Percentiles rank a stretch among this genome's conserved stretches.
phyloP scores from a whole-genome alignment of 2,888 invertebrate genomes.

The Sturmia bella region DNA sequence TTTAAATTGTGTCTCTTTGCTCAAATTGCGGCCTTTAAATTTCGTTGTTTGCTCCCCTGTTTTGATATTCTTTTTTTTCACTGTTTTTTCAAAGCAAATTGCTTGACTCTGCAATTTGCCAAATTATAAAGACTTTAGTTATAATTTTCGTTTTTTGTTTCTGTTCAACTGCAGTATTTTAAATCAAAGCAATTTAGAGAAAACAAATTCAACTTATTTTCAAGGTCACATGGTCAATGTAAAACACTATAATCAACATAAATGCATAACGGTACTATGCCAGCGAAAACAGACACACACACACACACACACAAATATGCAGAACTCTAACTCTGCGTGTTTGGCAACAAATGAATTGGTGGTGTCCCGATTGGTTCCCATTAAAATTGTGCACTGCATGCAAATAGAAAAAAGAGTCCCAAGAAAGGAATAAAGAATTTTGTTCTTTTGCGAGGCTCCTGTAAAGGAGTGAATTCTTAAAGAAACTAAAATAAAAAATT shows the following conservation, averaged over 20 bases:
- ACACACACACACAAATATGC: conserved; percentile 2
- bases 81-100: conserved; percentile 12
- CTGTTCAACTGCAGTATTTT: conserved; percentile 54
- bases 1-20: conserved; percentile 5
- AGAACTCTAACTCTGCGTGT: conserved; percentile 48
- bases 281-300: conserved; percentile 10
- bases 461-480: no score
- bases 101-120: conserved; percentile 49
- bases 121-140: conserved; percentile 49
- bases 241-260: conserved; percentile 69
- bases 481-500: no score
- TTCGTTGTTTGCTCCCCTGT: background rate
- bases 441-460: no score
- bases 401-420: no score
- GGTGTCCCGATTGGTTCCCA: conserved; percentile 39
- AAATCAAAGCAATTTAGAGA: conserved; percentile 54
- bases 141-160: background rate
- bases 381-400: no score
- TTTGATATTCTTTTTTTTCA: background rate
- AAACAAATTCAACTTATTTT: conserved; percentile 48
- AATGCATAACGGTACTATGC: conserved; percentile 65
- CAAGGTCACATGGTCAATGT: conserved; percentile 70
- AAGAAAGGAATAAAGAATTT: no score
- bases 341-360: conserved; percentile 40
- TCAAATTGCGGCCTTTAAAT: conserved; percentile 3